Base-by-base conservation (phyloP, 1,140 invertebrate species). In the Nixonia krombeini region DNA sequence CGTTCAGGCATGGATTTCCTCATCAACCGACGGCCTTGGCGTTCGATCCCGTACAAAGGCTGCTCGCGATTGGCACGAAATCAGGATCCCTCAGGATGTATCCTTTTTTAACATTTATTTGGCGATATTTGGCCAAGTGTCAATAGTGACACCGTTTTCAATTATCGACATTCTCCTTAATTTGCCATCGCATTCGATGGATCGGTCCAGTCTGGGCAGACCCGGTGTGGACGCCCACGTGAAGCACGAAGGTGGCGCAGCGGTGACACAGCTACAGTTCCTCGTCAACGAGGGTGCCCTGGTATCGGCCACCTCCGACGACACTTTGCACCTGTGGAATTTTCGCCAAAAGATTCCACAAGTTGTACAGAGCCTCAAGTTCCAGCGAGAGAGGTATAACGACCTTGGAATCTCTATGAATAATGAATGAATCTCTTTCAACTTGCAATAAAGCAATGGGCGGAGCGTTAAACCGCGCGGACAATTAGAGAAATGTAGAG, bases 1-100 rank as follows among this genome's bases (percentile, higher is more conserved):
- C 96, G 73, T 96, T 97, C 80, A 91, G 96, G 29, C 97, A 99
- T 92, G 98, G 98, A 72, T 99, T 99, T 88, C 98, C 98, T 59
- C 95, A 96, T 86, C 94, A 98, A 74, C 97, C 98, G 31, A 97
- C 96, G 63, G 94, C 96, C 29, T 87, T 99, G 83, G 97, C 97
- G 37, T 99, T 95, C 88, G 98, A 99, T 88, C 96, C 97, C 33
- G 92, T 99, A 71, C 98, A 99, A 87, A 94, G 92, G 84, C 88
- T 99, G 41, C 88, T 99, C 75, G 98, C 96, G 28, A 96, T 99
- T 83, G 98, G 97, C 52, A 97, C 97, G 75, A 98, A 96, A 87
- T 91, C 91, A 72, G 98, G 97, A 79, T 95, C 93, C 64, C 90
- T 99, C 55, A 90, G 97, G 87, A 93, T 99, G 94, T 98, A 97